A percentile compares a stretch with the other conserved stretches of the same genome.
phyloP scores from a whole-genome alignment of 2,797 vertebrate species.

The Rousettus madagascariensis region DNA sequence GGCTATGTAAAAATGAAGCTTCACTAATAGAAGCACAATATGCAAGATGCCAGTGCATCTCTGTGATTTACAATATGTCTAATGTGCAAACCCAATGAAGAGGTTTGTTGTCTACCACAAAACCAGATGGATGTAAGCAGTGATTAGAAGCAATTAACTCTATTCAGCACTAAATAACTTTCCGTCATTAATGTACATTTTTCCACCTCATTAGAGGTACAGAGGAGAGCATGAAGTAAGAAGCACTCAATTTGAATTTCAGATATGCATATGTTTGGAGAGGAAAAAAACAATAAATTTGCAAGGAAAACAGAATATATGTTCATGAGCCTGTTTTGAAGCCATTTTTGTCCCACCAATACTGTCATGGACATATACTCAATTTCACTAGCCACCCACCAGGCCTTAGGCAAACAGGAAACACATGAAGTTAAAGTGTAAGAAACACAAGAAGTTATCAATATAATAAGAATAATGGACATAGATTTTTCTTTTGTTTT shows the following conservation, averaged over 20 bases:
- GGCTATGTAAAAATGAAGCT: conserved; percentile 71
- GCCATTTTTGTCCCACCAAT: background rate
- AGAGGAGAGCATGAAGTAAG: conserved; percentile 83
- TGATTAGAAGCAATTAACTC: conserved; percentile 98
- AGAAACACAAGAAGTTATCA: background rate
- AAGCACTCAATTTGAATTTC: conserved; percentile 87
- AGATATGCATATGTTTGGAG: conserved; percentile 82
- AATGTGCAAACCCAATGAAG: conserved; percentile 92
- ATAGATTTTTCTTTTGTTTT: background rate
- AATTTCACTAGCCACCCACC: background rate
- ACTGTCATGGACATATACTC: background rate
- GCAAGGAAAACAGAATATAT: conserved; percentile 67
- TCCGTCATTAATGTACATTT: conserved; percentile 92
- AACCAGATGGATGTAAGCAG: conserved; percentile 94
- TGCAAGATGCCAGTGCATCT: conserved; percentile 83
- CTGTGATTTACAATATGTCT: conserved; percentile 89
- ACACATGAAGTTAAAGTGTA: background rate
- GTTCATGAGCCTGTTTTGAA: conserved; percentile 13
- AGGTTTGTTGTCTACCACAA: conserved; percentile 94
- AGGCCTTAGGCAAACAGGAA: background rate
- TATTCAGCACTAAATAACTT: conserved; percentile 95
- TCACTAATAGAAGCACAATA: conserved; percentile 85
- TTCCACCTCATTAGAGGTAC: conserved; percentile 91
- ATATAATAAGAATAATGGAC: background rate
- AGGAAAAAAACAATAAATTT: conserved; percentile 76